Percentiles rank a stretch among this genome's conserved stretches.
These are phyloP conservation scores for Buceros bicornis DNA, from an alignment of 2,797 vertebrate species.

Conservation along the genomic window DNA sequence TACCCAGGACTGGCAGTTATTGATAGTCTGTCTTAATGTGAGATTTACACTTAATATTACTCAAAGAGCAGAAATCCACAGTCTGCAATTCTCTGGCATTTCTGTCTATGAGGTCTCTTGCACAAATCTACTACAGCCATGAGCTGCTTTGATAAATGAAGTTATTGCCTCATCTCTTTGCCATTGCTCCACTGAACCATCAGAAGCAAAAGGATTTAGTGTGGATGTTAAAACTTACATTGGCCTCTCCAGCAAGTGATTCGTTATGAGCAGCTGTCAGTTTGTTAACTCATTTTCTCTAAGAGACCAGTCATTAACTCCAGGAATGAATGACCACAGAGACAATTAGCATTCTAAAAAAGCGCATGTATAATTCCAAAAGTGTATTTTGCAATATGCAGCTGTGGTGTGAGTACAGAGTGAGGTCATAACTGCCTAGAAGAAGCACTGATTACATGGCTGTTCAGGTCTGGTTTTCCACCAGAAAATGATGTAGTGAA, in stretches of 20 bases:
- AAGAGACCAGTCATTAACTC: slow-evolving; percentile 27
- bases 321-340: slow-evolving; percentile 52
- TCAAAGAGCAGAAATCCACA: background rate
- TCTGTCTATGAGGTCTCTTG: background rate
- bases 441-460: slow-evolving; percentile 23
- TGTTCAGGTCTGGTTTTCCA: slow-evolving; percentile 36
- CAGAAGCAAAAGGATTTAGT: slow-evolving; percentile 35
- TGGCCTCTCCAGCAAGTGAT: slow-evolving; percentile 20
- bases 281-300: slow-evolving; percentile 48
- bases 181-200: slow-evolving; percentile 8
- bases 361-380: background rate
- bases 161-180: slow-evolving; percentile 22
- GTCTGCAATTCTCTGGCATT: background rate
- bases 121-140: background rate
- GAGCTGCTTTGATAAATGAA: slow-evolving; percentile 13
- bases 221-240: background rate
- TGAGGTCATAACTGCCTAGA: slow-evolving; percentile 50
- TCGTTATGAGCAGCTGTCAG: slow-evolving; percentile 29
- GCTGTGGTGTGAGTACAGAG: background rate
- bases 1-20: background rate
- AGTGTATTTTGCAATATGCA: slow-evolving; percentile 43
- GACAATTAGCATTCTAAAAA: slow-evolving; percentile 34
- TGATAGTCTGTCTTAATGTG: background rate
- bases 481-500: background rate
- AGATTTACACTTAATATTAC: background rate